phyloP scores from a whole-genome alignment of 2,797 vertebrate genomes.

The Gorsachius magnificus region DNA sequence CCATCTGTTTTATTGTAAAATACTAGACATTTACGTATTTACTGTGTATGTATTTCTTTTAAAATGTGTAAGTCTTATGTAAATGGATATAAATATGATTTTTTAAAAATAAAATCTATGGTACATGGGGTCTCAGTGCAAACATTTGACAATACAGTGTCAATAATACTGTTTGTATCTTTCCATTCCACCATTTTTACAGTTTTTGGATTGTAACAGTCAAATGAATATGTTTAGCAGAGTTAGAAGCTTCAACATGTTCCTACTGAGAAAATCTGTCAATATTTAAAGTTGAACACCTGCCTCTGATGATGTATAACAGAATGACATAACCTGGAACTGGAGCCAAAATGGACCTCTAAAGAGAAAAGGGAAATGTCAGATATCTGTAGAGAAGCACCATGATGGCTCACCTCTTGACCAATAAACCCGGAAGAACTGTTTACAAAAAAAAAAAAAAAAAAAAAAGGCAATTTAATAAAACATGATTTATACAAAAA shows the following conservation, averaged over 20 bases:
- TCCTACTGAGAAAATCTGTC: slow-evolving; percentile 77
- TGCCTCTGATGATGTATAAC: slow-evolving; percentile 79
- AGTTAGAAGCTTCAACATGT: slow-evolving; percentile 74
- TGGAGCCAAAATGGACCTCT: slow-evolving; percentile 74
- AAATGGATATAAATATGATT: slow-evolving; percentile 98
- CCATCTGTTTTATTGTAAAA: slow-evolving; percentile 92
- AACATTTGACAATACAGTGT: slow-evolving; percentile 88
- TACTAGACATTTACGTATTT: slow-evolving; percentile 88
- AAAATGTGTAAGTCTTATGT: slow-evolving; percentile 94
- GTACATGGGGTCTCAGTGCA: slow-evolving; percentile 90
- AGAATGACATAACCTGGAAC: slow-evolving; percentile 71
- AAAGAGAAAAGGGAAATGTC: slow-evolving; percentile 71
- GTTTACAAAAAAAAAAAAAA: slow-evolving; percentile 73
- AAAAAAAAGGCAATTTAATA: slow-evolving; percentile 54
- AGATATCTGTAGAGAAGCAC: slow-evolving; percentile 69
- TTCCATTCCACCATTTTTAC: slow-evolving; percentile 88
- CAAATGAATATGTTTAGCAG: slow-evolving; percentile 77
- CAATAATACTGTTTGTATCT: slow-evolving; percentile 88
- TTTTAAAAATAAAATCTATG: slow-evolving; percentile 84
- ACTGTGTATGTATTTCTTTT: slow-evolving; percentile 93
- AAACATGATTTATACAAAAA: slow-evolving; percentile 67
- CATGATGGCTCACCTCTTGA: slow-evolving; percentile 74
- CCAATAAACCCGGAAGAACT: slow-evolving; percentile 61
- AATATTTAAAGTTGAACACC: slow-evolving; percentile 77
- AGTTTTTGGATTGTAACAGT: slow-evolving; percentile 82